phyloP scores from a whole-genome alignment of 2,113 vertebrate species.

The Astur gentilis region DNA sequence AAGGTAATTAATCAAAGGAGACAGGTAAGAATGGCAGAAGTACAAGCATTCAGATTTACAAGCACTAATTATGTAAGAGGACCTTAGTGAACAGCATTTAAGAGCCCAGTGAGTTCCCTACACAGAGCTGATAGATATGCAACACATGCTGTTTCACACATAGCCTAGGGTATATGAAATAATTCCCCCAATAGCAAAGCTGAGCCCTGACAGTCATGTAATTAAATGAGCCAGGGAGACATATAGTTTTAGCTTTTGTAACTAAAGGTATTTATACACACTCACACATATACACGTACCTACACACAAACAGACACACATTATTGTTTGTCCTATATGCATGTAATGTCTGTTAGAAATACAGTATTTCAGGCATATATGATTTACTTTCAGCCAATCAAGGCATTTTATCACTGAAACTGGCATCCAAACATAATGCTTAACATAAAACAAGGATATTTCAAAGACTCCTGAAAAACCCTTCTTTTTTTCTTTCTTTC shows the following conservation, averaged over 20 bases:
- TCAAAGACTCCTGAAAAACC: background rate
- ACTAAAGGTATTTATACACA: background rate
- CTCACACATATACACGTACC: background rate
- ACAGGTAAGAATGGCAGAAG: background rate
- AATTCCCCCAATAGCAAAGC: background rate
- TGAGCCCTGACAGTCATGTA: background rate
- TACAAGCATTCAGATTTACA: background rate
- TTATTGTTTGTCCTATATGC: background rate
- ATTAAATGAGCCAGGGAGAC: background rate
- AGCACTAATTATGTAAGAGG: background rate
- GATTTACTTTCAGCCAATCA: background rate
- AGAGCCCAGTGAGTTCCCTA: background rate
- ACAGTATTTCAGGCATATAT: background rate
- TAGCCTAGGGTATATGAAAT: background rate
- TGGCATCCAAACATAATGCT: background rate
- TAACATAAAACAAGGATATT: background rate
- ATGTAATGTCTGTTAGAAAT: background rate
- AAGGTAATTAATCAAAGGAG: background rate
- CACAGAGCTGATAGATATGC: background rate
- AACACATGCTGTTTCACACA: background rate
- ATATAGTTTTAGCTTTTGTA: background rate
- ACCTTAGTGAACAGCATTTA: background rate
- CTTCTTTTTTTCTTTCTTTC: fast-evolving
- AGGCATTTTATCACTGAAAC: background rate
- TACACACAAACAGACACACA: background rate